Conservation (phyloP, 64 coral and sea anemone genomes). For the Montipora sp. region DNA sequence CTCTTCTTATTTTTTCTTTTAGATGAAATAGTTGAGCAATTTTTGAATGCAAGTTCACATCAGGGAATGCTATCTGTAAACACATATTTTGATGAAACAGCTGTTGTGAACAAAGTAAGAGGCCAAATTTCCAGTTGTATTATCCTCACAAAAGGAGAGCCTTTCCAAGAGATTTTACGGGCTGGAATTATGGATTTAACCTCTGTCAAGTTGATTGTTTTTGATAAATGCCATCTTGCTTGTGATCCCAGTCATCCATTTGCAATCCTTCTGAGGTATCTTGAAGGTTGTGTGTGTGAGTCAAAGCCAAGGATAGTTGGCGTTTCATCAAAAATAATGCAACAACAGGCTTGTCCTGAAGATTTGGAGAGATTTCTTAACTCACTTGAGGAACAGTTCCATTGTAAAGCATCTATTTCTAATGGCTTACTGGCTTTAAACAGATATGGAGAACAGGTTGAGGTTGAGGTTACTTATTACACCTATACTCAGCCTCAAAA, state of each 20-base stretch:
- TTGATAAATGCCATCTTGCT: conserved; percentile 30
- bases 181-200: neutral
- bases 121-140: neutral
- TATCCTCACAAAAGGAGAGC: neutral
- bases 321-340: conserved; percentile 7
- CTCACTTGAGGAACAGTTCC: neutral
- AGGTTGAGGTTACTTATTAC: conserved; percentile 14
- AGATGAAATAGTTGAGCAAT: neutral
- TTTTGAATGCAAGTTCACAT: neutral
- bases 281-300: neutral
- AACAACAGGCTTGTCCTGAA: neutral
- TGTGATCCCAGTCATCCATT: neutral
- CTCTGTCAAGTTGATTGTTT: conserved; percentile 34
- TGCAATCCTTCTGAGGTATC: neutral
- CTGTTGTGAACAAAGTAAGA: neutral
- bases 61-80: conserved; percentile 1
- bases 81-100: conserved; percentile 7
- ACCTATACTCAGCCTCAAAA: neutral
- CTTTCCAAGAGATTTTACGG: neutral
- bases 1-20: neutral
- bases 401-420: conserved; percentile 30
- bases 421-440: conserved; percentile 57
- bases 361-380: neutral
- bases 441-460: conserved; percentile 47
- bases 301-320: conserved; percentile 39